Evolutionary conservation across 2,888 invertebrate genomes (phyloP), one percentile per base, ranked within the genome.

Genomic region (Drosophila neotestacea): DNA sequence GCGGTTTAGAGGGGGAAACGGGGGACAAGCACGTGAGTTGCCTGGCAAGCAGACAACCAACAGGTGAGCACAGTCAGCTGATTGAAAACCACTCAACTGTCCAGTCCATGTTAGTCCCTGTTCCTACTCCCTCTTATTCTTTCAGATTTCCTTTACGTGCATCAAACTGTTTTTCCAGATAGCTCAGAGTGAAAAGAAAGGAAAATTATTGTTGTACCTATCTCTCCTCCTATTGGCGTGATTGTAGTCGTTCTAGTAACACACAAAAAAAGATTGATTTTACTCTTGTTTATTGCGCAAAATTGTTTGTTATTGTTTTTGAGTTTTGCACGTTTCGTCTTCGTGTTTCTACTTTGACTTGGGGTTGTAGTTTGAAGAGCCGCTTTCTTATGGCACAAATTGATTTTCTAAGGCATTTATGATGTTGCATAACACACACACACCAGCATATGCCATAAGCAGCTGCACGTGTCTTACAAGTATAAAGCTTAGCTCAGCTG

Each of bases 241-340:
- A 58, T 60, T 67, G 64, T 70, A 60, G 65, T 67, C 58, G 71
- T 48, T 66, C 68, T 60, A 70, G 72, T 63, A 70, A 77, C 75
- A 72, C 58, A 72, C 16, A 73, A 64, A 67, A 64, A 58, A 67
- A 66, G 82, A 85, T 89, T 79, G 90, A 77, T 79, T 88, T 86
- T 70, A 58, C 72, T 83, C 34, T 13, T 28, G 36, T 44, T 56
- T 44, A 52, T 39, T 80, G 74, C 80, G 83, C 75, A 84, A 32
- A 75, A 83, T 66, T 62, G 70, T 70, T 70, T 78, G 58, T 71
- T 82, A 60, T 72, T 61, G 42, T 62, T 63, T 54, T 38, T 16
- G 16, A 11, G 10, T 9, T 5, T 16, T 46, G 70, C 67, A 62
- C 68, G 73, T 65, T 63, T 50, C 16, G 28, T 51, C 32, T 39